phyloP scores from a whole-genome alignment of 2,113 vertebrate species.

The Thymallus thymallus region DNA sequence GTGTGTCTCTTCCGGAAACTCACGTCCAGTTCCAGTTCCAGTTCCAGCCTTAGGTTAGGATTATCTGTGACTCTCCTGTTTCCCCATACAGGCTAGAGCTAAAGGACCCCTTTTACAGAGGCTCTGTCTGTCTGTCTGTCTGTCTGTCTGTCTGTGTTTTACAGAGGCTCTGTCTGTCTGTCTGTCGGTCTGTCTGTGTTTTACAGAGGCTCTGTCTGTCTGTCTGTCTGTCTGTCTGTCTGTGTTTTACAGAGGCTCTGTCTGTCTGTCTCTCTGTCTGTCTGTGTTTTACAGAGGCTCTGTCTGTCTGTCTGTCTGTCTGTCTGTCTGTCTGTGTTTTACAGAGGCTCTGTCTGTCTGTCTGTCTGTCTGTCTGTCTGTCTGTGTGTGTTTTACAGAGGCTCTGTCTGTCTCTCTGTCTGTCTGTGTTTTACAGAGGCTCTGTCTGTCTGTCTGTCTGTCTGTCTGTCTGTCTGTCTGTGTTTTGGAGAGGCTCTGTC shows the following conservation, averaged over 20 bases:
- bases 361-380: not conserved
- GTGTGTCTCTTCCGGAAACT: not conserved
- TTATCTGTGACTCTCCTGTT: too few species aligned
- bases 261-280: too few species aligned
- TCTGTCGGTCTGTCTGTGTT: too few species aligned
- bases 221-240: not conserved
- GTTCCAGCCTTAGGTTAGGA: too few species aligned
- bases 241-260: not conserved
- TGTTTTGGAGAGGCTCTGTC: not conserved
- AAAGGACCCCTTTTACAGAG: too few species aligned
- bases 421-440: not conserved
- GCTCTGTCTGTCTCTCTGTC: not conserved
- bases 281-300: too few species aligned
- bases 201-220: not conserved
- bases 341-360: not conserved
- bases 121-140: not conserved
- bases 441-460: not conserved
- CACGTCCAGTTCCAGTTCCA: too few species aligned
- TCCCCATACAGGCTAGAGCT: too few species aligned
- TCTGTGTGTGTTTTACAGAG: too few species aligned
- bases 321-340: too few species aligned
- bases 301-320: constrained; percentile 2
- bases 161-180: not conserved
- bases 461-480: too few species aligned
- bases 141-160: not conserved